These are phyloP conservation scores for Stenodema calcarata DNA, from an alignment of 2,888 invertebrate species.

Conservation along the genomic window DNA sequence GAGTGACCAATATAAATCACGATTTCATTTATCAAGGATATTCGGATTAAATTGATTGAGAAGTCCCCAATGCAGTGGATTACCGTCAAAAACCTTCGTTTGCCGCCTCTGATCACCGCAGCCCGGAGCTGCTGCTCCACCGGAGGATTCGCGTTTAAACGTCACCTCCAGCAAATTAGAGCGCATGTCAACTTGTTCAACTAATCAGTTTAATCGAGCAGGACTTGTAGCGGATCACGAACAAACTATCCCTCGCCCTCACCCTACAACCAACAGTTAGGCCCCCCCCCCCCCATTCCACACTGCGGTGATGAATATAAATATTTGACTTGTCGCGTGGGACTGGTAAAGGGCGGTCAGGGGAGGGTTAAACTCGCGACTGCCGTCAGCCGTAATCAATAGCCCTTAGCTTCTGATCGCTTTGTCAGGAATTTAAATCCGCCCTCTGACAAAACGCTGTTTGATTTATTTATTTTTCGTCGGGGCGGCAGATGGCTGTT, in stretches of 20 bases:
- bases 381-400: background rate
- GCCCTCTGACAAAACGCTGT: background rate
- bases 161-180: background rate
- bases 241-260: background rate
- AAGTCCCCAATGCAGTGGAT: too few relatives aligned
- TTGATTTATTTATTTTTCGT: background rate
- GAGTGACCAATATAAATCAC: too few relatives aligned
- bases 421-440: background rate
- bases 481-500: background rate
- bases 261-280: too few relatives aligned
- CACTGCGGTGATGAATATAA: background rate
- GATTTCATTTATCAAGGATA: too few relatives aligned
- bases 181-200: conserved; percentile 3
- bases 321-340: conserved; percentile 10
- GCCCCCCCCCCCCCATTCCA: background rate
- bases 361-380: background rate
- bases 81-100: too few relatives aligned
- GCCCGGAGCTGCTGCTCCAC: too few relatives aligned
- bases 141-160: background rate
- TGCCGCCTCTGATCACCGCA: too few relatives aligned
- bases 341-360: background rate
- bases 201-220: conserved; percentile 13
- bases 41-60: too few relatives aligned
- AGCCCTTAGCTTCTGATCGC: background rate
- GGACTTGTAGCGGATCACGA: conserved; percentile 1